Percentiles rank a stretch among this genome's conserved stretches.
Conservation (phyloP, 2,888 invertebrate species). For the Baccha elongata region DNA sequence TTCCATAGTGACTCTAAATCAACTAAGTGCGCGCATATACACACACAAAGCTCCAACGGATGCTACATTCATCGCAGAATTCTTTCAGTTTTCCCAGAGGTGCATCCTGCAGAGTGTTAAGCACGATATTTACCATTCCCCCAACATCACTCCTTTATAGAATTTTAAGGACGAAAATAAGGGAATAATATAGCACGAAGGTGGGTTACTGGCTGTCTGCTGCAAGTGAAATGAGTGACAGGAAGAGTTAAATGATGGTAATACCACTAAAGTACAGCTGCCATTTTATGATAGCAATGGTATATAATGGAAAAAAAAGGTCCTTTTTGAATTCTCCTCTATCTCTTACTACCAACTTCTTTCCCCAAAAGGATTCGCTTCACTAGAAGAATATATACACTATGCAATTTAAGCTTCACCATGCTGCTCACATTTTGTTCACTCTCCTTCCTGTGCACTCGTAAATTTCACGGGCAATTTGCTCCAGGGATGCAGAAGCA, state of each 20-base stretch:
- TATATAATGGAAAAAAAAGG: slow-evolving; percentile 4
- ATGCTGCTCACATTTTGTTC: slow-evolving; percentile 54
- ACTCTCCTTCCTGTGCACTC: slow-evolving; percentile 56
- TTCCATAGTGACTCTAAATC: slow-evolving; percentile 38
- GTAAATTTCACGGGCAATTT: slow-evolving; percentile 70
- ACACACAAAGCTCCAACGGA: slow-evolving; percentile 46
- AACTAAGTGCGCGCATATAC: slow-evolving; percentile 51
- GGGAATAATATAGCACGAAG: slow-evolving; percentile 2
- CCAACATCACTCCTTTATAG: background rate
- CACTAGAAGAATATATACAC: slow-evolving; percentile 39
- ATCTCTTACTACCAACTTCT: background rate
- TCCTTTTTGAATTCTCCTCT: background rate
- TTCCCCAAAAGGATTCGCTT: slow-evolving; percentile 56
- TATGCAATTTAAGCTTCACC: slow-evolving; percentile 57
- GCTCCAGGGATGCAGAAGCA: slow-evolving; percentile 59
- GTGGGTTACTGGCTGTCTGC: background rate
- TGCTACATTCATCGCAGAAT: slow-evolving; percentile 47
- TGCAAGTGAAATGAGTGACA: slow-evolving; percentile 62
- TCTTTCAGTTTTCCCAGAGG: slow-evolving; percentile 37
- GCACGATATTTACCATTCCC: slow-evolving; percentile 53
- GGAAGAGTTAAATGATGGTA: slow-evolving; percentile 70
- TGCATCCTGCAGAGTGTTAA: slow-evolving; percentile 64
- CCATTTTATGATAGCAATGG: slow-evolving; percentile 66
- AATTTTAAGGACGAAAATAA: slow-evolving; percentile 4
- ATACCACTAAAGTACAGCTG: slow-evolving; percentile 69